phyloP scores from a whole-genome alignment of 37 sponge, comb jelly and placozoan genomes.

The Cladorhizidae sp. region DNA sequence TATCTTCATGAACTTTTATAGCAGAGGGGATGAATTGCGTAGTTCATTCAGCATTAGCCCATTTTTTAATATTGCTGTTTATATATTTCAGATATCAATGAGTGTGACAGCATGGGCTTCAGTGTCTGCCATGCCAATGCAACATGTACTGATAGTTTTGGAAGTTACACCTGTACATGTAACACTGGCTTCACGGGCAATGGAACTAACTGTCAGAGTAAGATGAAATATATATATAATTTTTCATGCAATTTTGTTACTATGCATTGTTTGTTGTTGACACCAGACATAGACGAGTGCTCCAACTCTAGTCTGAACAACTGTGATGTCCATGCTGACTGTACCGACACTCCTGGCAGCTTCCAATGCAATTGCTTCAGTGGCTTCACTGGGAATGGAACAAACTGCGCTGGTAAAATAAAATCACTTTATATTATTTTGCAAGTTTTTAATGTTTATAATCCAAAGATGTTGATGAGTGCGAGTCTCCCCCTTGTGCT shows the following conservation, averaged over 20 bases:
- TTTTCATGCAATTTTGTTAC: too few relatives aligned
- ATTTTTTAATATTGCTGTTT: too few relatives aligned
- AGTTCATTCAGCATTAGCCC: too few relatives aligned
- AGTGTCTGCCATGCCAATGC: slow-evolving; percentile 25
- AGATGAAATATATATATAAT: background rate
- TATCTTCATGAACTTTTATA: too few relatives aligned
- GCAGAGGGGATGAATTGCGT: too few relatives aligned
- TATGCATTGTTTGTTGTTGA: background rate
- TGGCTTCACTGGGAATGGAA: slow-evolving; percentile 51
- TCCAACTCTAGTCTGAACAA: slow-evolving; percentile 7
- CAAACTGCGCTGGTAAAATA: slow-evolving; percentile 9
- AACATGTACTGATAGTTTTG: slow-evolving; percentile 46
- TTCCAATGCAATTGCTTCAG: slow-evolving; percentile 36
- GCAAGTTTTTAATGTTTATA: background rate
- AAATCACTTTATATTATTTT: background rate
- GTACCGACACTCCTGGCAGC: slow-evolving; percentile 39
- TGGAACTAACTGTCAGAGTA: slow-evolving; percentile 21
- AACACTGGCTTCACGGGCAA: slow-evolving; percentile 17
- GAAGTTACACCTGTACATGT: slow-evolving; percentile 59
- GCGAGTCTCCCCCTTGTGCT: slow-evolving; percentile 16
- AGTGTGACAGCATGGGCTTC: slow-evolving; percentile 16
- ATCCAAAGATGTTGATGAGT: slow-evolving; percentile 68
- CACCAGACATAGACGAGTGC: slow-evolving; percentile 59
- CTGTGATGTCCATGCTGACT: slow-evolving; percentile 31
- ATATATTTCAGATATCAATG: slow-evolving; percentile 63